These are phyloP conservation scores for Rhizoglyphus robini DNA, from an alignment of 1,140 invertebrate genomes.

Conservation along the genomic window DNA sequence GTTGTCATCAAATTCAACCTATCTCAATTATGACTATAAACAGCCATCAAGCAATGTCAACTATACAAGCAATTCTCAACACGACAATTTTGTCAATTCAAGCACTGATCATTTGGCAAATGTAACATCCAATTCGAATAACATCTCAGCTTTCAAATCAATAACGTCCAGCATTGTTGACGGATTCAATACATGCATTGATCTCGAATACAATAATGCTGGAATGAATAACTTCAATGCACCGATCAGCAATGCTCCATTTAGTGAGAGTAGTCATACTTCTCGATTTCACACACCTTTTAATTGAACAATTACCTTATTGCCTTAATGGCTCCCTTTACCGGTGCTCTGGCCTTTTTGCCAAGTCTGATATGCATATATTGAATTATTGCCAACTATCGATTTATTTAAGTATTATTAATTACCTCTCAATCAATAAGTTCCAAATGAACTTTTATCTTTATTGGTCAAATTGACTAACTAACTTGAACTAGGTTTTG, in stretches of 20 bases:
- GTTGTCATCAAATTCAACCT: not conserved
- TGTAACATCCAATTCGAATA: not conserved
- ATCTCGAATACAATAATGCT: not conserved
- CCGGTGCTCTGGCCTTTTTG: too few relatives aligned
- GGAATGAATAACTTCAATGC: not conserved
- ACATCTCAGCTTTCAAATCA: not conserved
- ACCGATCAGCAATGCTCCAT: not conserved
- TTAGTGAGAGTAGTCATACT: not conserved
- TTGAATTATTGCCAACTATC: too few relatives aligned
- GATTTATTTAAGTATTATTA: too few relatives aligned
- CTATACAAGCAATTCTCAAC: not conserved
- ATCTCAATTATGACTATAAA: not conserved
- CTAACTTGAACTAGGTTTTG: too few relatives aligned
- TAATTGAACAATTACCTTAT: too few relatives aligned
- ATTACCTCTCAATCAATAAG: too few relatives aligned
- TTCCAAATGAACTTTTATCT: too few relatives aligned
- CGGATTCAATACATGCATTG: not conserved
- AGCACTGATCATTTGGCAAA: not conserved
- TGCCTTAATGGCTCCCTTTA: too few relatives aligned
- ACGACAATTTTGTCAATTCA: not conserved
- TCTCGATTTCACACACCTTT: not conserved
- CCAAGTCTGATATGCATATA: too few relatives aligned
- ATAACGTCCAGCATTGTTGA: not conserved
- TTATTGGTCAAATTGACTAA: too few relatives aligned
- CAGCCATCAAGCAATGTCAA: not conserved